Evolutionary conservation across 2,888 invertebrate species (phyloP), one percentile per base, ranked within the genome.

Genomic region (Callyntrura sp.): DNA sequence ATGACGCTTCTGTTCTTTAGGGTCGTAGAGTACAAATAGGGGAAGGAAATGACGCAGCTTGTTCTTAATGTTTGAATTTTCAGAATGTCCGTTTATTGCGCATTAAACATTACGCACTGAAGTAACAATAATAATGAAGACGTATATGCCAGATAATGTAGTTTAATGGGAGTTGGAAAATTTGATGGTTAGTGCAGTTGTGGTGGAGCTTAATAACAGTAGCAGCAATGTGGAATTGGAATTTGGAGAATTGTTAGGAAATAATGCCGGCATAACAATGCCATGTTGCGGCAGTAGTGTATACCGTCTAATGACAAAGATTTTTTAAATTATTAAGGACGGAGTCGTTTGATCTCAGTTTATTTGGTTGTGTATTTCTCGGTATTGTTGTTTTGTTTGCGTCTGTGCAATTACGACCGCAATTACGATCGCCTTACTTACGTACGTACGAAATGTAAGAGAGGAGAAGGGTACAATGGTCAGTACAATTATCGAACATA

Each of bases 301-400:
- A 9, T 11, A 14, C 35, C n/a, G n/a, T n/a, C 6, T 35, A 35
- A 35, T 35, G n/a, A 81, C 43, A 20, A 43, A 0, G 43, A 81
- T 62, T 79, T 20, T 84, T 84, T 84, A 84, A 84, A 57, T 85
- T 85, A 78, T 28, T 35, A 68, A 23, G 85, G 76, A 79, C 78
- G 35, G 78, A 78, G 85, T 78, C 85, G 35, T 85, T 85, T 85
- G 85, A 78, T 78, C 78, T 85, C 78, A 78, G 76, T 85, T 65
- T 35, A 73, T 73, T 48, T 48, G 4, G 70, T 73, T 83, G 68
- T 82, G 68, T 65, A 25, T 65, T 65, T 65, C 62, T 43, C 20
- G 20, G 48, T 73, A 73, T 28, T 65, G 25, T 65, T 28, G 9
- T 65, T 28, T 14, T 65, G 62, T 28, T 2, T 12, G 28, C 25